Conservation (phyloP, 2,888 invertebrate species). For the Heliconius hortense region DNA sequence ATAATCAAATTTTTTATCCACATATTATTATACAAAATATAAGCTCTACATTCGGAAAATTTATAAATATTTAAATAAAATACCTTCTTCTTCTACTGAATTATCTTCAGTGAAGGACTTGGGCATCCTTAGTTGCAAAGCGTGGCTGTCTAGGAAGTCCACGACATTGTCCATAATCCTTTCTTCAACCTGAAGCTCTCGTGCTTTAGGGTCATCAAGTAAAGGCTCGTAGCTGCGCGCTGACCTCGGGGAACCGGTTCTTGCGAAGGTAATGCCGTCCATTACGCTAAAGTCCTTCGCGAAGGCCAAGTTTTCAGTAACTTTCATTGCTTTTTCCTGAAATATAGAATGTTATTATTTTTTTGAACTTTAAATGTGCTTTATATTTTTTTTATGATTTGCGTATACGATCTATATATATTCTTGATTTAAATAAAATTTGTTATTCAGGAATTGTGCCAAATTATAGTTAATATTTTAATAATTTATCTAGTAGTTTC, state of each 20-base stretch:
- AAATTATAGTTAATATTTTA: background rate
- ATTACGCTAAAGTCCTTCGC: conserved; percentile 68
- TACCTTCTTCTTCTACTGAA: conserved; percentile 75
- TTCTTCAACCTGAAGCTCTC: conserved; percentile 71
- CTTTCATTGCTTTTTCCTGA: conserved; percentile 77
- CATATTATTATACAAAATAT: background rate
- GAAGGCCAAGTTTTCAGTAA: conserved; percentile 72
- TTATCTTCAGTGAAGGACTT: conserved; percentile 73
- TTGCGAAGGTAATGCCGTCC: conserved; percentile 71
- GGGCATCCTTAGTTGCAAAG: conserved; percentile 73
- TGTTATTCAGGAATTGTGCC: background rate
- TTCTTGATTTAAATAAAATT: background rate
- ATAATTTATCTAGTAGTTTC: no score
- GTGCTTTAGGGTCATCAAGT: conserved; percentile 69
- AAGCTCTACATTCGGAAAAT: background rate
- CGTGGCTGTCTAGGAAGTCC: conserved; percentile 73
- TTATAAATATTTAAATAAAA: background rate
- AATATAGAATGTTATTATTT: conserved; percentile 41
- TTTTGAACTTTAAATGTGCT: background rate
- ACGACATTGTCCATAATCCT: conserved; percentile 75
- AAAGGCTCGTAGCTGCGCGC: conserved; percentile 73
- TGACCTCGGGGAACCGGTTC: conserved; percentile 70
- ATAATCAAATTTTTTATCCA: background rate
- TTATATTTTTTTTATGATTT: background rate
- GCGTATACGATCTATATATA: background rate